phyloP scores from a whole-genome alignment of 2,113 vertebrate genomes.

The Melanotaenia duboulayi region DNA sequence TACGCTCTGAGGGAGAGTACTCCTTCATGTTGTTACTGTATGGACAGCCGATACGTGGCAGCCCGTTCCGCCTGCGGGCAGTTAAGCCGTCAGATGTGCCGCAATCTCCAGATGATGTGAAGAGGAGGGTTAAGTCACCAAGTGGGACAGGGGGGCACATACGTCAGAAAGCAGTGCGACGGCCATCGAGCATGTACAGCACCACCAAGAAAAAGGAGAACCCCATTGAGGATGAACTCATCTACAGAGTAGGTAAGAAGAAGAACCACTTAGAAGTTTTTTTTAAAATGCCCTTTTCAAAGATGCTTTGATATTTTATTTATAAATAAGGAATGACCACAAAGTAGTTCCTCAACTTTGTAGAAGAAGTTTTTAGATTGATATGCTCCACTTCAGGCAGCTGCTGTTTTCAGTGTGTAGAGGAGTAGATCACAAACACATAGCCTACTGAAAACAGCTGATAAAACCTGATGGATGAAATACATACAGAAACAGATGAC shows the following conservation, averaged over 20 bases:
- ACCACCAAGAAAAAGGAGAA: slow-evolving; percentile 92
- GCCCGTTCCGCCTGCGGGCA: slow-evolving; percentile 90
- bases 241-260: slow-evolving; percentile 92
- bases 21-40: slow-evolving; percentile 89
- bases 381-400: not conserved
- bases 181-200: slow-evolving; percentile 98
- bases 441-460: not conserved
- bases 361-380: slow-evolving; percentile 4
- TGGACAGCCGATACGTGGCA: slow-evolving; percentile 89
- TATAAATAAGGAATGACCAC: not conserved
- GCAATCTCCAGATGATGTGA: slow-evolving; percentile 91
- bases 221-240: slow-evolving; percentile 86
- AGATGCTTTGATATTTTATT: not conserved
- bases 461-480: not conserved
- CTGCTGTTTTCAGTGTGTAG: slow-evolving; percentile 1
- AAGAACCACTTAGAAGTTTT: not conserved
- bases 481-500: not conserved
- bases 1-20: slow-evolving; percentile 89
- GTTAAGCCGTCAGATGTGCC: slow-evolving; percentile 89
- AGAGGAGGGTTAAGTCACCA: slow-evolving; percentile 94
- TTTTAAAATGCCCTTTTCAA: not conserved
- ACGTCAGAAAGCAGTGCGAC: slow-evolving; percentile 92
- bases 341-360: not conserved
- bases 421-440: not conserved
- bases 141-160: slow-evolving; percentile 89